Conservation (phyloP, 2,797 vertebrate species). For the Varecia variegata region DNA sequence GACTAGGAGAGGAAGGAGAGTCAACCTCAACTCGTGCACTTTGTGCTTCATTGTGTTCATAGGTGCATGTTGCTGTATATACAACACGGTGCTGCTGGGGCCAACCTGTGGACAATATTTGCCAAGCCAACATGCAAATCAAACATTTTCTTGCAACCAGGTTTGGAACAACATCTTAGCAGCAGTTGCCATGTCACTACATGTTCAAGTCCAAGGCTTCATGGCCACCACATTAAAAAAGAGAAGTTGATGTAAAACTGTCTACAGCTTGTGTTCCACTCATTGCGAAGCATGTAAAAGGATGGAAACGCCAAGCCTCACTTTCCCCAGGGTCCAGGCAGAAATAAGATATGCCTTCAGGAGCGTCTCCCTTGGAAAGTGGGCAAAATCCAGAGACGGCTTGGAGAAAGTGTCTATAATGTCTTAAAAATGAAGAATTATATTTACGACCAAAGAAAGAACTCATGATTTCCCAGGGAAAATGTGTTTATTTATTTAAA, state of each 20-base stretch:
- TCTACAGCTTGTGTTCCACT: background rate
- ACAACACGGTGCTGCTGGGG: background rate
- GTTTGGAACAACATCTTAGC: constrained; percentile 1
- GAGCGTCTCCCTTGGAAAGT: background rate
- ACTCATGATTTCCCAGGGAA: constrained; percentile 29
- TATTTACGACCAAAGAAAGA: background rate
- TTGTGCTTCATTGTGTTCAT: background rate
- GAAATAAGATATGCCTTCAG: background rate
- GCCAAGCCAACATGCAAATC: background rate
- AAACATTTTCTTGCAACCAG: background rate
- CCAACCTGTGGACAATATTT: background rate
- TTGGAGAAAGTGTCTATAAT: background rate
- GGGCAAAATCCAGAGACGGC: background rate
- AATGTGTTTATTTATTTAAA: constrained; percentile 87
- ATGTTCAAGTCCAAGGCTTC: background rate
- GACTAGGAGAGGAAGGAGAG: background rate
- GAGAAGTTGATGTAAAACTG: background rate
- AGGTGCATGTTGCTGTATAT: background rate
- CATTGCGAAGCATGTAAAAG: background rate
- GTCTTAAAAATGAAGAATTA: background rate
- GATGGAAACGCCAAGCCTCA: background rate
- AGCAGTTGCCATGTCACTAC: background rate
- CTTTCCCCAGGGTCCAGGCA: background rate
- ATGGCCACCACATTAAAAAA: background rate
- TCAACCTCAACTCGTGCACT: background rate